phyloP scores from a whole-genome alignment of 2,888 invertebrate genomes.

The Scaptomyza caliginosa region DNA sequence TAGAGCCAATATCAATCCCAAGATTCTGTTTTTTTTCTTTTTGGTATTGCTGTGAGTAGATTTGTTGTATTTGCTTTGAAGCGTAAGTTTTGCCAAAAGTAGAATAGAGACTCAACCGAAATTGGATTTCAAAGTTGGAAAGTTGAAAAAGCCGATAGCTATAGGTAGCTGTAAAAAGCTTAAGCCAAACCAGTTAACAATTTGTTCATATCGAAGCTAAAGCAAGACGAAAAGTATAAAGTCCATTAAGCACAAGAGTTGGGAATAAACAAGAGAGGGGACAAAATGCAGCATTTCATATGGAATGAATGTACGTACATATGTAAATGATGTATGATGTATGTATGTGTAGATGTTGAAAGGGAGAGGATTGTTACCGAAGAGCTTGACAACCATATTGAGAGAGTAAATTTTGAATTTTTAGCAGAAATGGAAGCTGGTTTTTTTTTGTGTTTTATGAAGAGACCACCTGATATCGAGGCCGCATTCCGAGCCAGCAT shows the following conservation, averaged over 20 bases:
- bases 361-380: background rate
- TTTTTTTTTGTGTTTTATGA: constrained; percentile 6
- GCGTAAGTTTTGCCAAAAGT: background rate
- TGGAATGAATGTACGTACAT: background rate
- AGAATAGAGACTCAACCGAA: background rate
- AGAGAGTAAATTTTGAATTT: constrained; percentile 28
- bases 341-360: background rate
- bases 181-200: background rate
- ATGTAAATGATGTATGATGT: background rate
- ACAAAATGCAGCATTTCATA: background rate
- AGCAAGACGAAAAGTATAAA: constrained; percentile 7
- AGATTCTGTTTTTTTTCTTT: background rate
- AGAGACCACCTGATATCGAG: constrained; percentile 72
- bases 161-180: background rate
- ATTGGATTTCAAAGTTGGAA: background rate
- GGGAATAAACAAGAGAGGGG: background rate
- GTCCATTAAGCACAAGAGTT: constrained; percentile 13
- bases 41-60: background rate
- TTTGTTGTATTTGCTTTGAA: background rate
- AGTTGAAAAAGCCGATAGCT: background rate
- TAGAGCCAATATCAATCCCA: background rate
- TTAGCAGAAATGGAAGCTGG: constrained; percentile 2
- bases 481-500: constrained; percentile 71
- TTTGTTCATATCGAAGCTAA: constrained; percentile 10
- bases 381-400: background rate